Evolutionary conservation across 2,797 vertebrate species (phyloP).

Genomic region (Phalanger gymnotis): DNA sequence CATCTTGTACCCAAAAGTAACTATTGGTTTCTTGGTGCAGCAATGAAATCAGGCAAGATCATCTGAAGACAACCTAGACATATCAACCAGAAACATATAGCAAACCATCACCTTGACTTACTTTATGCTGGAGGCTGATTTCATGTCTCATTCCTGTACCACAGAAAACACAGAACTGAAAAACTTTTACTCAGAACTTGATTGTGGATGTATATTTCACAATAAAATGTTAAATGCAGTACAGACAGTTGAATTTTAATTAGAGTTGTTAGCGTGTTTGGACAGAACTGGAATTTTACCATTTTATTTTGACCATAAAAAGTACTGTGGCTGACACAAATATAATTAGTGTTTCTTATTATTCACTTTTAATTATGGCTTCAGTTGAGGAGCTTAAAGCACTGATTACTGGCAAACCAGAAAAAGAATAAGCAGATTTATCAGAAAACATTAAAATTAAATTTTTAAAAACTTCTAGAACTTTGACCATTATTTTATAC

Average conservation of each 20-base stretch:
- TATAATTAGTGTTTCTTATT: slow-evolving; percentile 30
- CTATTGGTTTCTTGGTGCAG: neutral
- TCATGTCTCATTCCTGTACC: neutral
- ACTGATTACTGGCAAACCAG: neutral
- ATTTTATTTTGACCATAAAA: slow-evolving; percentile 11
- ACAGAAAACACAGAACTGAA: neutral
- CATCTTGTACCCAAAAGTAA: slow-evolving; percentile 40
- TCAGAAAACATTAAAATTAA: slow-evolving; percentile 14
- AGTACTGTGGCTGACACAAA: slow-evolving; percentile 7
- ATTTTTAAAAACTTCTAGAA: neutral
- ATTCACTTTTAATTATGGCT: slow-evolving; percentile 18
- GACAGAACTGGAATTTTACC: slow-evolving; percentile 12
- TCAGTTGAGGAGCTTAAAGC: slow-evolving; percentile 16
- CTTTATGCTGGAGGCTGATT: neutral
- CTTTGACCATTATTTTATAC: neutral
- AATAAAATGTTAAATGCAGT: slow-evolving; percentile 4
- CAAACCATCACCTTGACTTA: slow-evolving; percentile 36
- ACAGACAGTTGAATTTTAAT: neutral
- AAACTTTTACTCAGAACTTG: slow-evolving; percentile 9
- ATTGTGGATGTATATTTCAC: neutral
- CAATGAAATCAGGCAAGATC: slow-evolving; percentile 21
- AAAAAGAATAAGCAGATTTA: slow-evolving; percentile 4
- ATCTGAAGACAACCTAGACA: slow-evolving; percentile 57
- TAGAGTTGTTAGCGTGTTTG: neutral
- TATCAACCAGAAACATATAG: slow-evolving; percentile 75